Percentiles rank a stretch among this genome's conserved stretches.
These are phyloP conservation scores for Drosophila cardini DNA, from an alignment of 1,140 invertebrate genomes.

Conservation along the genomic window DNA sequence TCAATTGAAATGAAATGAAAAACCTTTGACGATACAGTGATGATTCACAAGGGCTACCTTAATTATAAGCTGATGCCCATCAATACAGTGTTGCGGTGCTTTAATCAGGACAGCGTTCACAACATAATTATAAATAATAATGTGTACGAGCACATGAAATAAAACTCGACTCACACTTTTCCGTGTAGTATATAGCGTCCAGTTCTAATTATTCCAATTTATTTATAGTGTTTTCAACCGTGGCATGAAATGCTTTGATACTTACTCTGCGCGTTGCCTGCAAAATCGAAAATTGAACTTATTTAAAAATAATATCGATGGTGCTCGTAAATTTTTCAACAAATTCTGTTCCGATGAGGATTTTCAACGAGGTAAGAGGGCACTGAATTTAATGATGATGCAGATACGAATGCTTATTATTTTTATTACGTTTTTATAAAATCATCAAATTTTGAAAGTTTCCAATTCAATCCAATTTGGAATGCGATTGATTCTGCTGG, in stretches of 20 bases:
- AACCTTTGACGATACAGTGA: background rate
- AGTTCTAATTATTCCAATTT: constrained; percentile 25
- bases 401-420: too few relatives aligned
- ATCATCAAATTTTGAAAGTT: too few relatives aligned
- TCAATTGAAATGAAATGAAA: constrained; percentile 14
- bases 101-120: constrained; percentile 1
- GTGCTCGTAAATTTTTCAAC: constrained; percentile 72
- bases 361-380: constrained; percentile 72
- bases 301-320: constrained; percentile 77
- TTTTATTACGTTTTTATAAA: too few relatives aligned
- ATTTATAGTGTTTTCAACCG: constrained; percentile 76
- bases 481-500: too few relatives aligned
- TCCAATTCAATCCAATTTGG: too few relatives aligned
- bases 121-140: constrained; percentile 12
- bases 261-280: constrained; percentile 71
- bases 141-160: background rate
- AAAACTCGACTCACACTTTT: background rate
- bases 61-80: constrained; percentile 4
- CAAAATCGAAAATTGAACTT: constrained; percentile 63
- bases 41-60: background rate
- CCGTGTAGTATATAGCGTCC: background rate
- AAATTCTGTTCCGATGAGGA: constrained; percentile 76
- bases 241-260: constrained; percentile 81
- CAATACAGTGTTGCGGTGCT: background rate
- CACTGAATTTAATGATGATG: background rate